Conservation (phyloP, 2,113 vertebrate genomes). For the Melanerpes formicivorus region DNA sequence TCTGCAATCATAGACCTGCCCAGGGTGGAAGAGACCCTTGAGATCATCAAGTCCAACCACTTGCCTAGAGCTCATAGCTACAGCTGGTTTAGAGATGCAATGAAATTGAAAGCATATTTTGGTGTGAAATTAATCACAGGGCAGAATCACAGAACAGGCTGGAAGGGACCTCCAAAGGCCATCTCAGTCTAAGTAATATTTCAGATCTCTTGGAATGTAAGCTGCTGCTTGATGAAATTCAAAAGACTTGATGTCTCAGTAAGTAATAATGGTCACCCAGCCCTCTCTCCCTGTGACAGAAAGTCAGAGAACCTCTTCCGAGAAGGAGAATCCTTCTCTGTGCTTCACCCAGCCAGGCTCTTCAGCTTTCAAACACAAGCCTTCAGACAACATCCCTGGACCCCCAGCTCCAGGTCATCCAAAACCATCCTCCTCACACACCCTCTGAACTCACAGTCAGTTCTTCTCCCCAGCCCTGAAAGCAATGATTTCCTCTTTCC, state of each 20-base stretch:
- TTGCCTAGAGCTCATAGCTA: too few relatives aligned
- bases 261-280: background rate
- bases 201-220: background rate
- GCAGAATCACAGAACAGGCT: background rate
- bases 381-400: fast-evolving
- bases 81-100: background rate
- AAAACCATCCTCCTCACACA: fast-evolving
- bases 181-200: background rate
- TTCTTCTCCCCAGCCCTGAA: background rate
- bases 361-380: background rate
- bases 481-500: background rate
- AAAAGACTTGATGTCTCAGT: background rate
- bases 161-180: too few relatives aligned
- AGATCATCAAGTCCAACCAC: too few relatives aligned
- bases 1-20: background rate
- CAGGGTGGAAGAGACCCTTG: too few relatives aligned
- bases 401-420: background rate
- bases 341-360: fast-evolving
- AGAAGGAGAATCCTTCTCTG: background rate
- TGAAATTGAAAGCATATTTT: background rate
- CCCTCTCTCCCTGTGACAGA: background rate
- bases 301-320: background rate
- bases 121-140: background rate
- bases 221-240: background rate
- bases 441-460: background rate